Conservation (phyloP, 2,888 invertebrate species). For the Stegophylla sp. region DNA sequence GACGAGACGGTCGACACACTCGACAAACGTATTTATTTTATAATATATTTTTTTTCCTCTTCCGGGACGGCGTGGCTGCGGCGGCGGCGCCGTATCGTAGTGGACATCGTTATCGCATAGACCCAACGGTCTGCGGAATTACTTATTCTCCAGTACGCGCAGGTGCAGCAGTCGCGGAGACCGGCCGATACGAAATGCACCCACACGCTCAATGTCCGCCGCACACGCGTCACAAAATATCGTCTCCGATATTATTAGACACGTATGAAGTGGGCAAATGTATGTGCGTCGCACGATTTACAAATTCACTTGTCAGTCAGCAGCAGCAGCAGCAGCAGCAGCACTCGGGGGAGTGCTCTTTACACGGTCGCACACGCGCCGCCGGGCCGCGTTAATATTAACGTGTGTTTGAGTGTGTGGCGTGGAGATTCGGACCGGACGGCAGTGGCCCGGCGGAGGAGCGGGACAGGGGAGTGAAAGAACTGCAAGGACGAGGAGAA, state of each 20-base stretch:
- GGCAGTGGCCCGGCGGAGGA: background rate
- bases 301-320: slow-evolving; percentile 51
- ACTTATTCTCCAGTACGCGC: background rate
- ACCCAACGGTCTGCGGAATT: background rate
- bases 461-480: no score
- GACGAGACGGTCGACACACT: no score
- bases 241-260: background rate
- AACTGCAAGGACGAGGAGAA: background rate
- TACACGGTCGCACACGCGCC: slow-evolving; percentile 1
- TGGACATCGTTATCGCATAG: no score
- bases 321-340: no score
- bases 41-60: no score
- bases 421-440: background rate
- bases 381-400: background rate
- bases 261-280: no score
- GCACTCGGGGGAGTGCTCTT: slow-evolving; percentile 49
- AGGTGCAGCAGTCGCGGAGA: background rate
- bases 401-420: background rate
- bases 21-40: no score
- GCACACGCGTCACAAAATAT: background rate
- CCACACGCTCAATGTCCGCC: background rate
- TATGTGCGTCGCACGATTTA: slow-evolving; percentile 13
- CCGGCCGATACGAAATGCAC: background rate
- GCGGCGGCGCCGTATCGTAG: background rate
- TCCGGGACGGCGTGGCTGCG: background rate